Evolutionary conservation across 2,888 invertebrate species (phyloP).

Genomic region (Trachelus stipa): DNA sequence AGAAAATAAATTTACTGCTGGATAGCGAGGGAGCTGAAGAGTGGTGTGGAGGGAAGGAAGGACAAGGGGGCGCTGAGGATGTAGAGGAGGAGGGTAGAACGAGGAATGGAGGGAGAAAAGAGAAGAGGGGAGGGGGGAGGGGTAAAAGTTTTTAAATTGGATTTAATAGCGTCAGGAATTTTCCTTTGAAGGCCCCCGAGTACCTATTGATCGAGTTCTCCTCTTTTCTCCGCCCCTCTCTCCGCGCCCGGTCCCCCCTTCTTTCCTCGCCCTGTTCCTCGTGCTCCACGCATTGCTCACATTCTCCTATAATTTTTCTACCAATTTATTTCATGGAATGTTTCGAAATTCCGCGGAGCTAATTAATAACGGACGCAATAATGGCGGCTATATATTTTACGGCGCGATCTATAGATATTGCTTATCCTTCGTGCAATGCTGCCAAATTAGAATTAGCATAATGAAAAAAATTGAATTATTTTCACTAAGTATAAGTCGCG

Average conservation of each 20-base stretch:
- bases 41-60: constrained; percentile 19
- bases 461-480: neutral
- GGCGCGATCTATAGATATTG: neutral
- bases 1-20: constrained; percentile 55
- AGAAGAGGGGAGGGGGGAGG: constrained; percentile 43
- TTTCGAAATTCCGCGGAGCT: neutral
- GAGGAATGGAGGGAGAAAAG: constrained; percentile 21
- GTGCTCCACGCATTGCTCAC: constrained; percentile 2
- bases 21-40: constrained; percentile 24
- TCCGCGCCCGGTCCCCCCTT: constrained; percentile 20
- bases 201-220: constrained; percentile 56
- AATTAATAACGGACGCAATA: neutral
- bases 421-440: neutral
- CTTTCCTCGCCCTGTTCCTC: constrained; percentile 35
- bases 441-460: neutral
- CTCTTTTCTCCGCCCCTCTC: constrained; percentile 19
- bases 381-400: neutral
- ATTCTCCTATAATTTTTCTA: neutral
- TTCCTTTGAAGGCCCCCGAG: constrained; percentile 59
- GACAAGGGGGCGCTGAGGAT: constrained; percentile 10
- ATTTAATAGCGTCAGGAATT: constrained; percentile 65
- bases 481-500: neutral
- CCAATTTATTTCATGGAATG: constrained; percentile 1
- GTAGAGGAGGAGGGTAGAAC: constrained; percentile 11
- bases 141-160: constrained; percentile 64